A percentile compares a stretch with the other conserved stretches of the same genome.
These are phyloP conservation scores for Thymelicus lineola DNA, from an alignment of 2,888 invertebrate species.

Conservation along the genomic window DNA sequence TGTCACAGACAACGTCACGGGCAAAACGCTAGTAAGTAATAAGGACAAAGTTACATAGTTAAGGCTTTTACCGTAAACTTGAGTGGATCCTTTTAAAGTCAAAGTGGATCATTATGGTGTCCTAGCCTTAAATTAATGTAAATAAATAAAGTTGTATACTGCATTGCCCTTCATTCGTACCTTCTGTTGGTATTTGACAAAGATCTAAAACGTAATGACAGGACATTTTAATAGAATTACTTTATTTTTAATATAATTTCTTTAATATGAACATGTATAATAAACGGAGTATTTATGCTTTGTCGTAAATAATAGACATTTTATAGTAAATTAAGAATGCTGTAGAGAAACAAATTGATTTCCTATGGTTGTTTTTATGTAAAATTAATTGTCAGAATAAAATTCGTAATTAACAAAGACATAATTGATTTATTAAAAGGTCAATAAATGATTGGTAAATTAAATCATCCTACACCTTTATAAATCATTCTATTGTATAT, in stretches of 20 bases:
- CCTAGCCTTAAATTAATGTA: conserved; percentile 68
- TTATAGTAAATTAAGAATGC: too few relatives aligned
- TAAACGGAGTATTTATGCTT: too few relatives aligned
- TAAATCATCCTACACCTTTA: too few relatives aligned
- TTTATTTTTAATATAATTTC: conserved; percentile 10
- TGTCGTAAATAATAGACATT: too few relatives aligned
- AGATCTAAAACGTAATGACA: conserved; percentile 46
- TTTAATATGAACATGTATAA: neutral
- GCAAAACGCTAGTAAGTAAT: neutral
- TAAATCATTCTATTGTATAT: too few relatives aligned
- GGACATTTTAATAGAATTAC: conserved; percentile 14
- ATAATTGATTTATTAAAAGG: too few relatives aligned
- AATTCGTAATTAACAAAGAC: too few relatives aligned
- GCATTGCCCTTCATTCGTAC: conserved; percentile 69
- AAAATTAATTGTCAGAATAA: too few relatives aligned
- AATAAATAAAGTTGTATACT: conserved; percentile 71
- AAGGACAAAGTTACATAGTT: neutral
- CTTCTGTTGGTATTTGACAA: conserved; percentile 54
- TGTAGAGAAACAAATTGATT: too few relatives aligned
- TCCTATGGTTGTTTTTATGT: too few relatives aligned
- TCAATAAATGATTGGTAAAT: too few relatives aligned
- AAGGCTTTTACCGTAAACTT: conserved; percentile 16
- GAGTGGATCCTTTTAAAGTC: conserved; percentile 55
- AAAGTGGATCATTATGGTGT: conserved; percentile 63
- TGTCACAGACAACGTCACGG: neutral